These are phyloP conservation scores for Eulemur macaco DNA, from an alignment of 2,113 vertebrate genomes.

Conservation along the genomic window DNA sequence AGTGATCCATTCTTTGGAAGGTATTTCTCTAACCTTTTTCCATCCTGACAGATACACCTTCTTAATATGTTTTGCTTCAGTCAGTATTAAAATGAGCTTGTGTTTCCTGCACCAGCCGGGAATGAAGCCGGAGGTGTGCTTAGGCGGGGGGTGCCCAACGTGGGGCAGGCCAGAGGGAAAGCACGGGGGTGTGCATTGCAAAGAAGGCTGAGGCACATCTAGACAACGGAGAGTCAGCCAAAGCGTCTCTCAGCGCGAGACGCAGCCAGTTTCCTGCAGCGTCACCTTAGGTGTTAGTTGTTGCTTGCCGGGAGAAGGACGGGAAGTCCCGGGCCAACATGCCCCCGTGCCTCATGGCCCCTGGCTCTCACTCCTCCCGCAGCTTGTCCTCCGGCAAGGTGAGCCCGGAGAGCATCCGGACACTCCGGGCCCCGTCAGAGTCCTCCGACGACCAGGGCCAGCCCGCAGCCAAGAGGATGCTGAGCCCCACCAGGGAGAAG, in stretches of 20 bases:
- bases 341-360: neutral
- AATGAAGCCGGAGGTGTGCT: neutral
- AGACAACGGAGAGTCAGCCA: neutral
- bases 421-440: slow-evolving; percentile 93
- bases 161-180: neutral
- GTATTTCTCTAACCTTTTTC: neutral
- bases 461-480: slow-evolving; percentile 93
- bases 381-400: slow-evolving; percentile 99
- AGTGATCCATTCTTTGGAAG: neutral
- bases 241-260: neutral
- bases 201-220: neutral
- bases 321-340: neutral
- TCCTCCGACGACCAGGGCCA: slow-evolving; percentile 93
- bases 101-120: neutral
- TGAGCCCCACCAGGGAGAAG: slow-evolving; percentile 94
- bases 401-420: slow-evolving; percentile 97
- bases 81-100: slow-evolving; percentile 13
- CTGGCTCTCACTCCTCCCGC: slow-evolving; percentile 8
- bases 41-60: neutral
- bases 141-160: neutral
- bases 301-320: neutral
- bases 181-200: neutral
- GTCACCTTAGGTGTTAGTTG: neutral
- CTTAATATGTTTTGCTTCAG: neutral
- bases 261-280: rapidly evolving